A percentile compares a stretch with the other conserved stretches of the same genome.
phyloP scores from a whole-genome alignment of 2,113 vertebrate species.

The Mus pahari region DNA sequence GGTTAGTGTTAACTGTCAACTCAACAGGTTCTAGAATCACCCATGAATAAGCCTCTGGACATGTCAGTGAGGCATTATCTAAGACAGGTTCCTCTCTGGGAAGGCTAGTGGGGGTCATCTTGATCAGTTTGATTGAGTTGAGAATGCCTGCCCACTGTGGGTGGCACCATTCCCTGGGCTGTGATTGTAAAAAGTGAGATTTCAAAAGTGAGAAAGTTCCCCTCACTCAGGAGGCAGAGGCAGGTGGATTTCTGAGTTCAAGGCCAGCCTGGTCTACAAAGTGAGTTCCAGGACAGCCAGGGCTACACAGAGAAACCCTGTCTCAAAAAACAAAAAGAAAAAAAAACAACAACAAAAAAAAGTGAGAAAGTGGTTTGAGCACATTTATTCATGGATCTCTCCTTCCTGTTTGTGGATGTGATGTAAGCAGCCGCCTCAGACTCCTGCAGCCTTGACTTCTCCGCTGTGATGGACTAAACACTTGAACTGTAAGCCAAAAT shows the following conservation, averaged over 20 bases:
- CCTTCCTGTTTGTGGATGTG: not conserved
- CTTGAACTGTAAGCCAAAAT: not conserved
- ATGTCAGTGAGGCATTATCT: too few species aligned
- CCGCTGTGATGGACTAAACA: too few species aligned
- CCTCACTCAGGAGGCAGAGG: too few species aligned
- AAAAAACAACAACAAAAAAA: too few species aligned
- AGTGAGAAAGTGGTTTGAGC: too few species aligned
- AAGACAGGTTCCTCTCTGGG: not conserved
- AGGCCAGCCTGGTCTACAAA: too few species aligned
- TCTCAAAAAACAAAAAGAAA: too few species aligned
- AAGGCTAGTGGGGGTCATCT: not conserved
- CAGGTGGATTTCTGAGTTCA: too few species aligned
- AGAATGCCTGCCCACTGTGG: not conserved
- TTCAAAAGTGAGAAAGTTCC: not conserved
- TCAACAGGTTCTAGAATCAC: not conserved
- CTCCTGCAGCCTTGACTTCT: not conserved
- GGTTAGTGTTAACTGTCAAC: not conserved
- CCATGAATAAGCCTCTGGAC: not conserved
- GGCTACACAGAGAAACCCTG: too few species aligned
- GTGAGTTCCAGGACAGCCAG: too few species aligned
- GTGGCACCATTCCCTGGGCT: not conserved
- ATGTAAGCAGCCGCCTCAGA: not conserved
- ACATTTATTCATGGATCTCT: not conserved
- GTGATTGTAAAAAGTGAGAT: not conserved
- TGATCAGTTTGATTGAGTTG: not conserved